Evolutionary conservation across 1,140 invertebrate species (phyloP).

Genomic region (Drosophila repletoides): DNA sequence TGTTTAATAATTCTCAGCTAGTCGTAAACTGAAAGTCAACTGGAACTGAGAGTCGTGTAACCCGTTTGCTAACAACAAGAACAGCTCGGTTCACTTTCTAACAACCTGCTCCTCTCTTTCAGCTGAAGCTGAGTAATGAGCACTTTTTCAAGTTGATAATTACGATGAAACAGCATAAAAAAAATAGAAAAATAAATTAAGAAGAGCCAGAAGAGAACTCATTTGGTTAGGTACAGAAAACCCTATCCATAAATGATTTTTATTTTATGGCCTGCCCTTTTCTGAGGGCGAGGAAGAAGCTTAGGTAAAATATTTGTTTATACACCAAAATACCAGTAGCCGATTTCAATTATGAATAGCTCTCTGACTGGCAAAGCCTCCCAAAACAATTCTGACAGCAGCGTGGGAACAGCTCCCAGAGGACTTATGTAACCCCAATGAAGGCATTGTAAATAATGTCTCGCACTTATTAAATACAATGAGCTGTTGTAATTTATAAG

Average conservation of each 20-base stretch:
- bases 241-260: slow-evolving; percentile 52
- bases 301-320: slow-evolving; percentile 77
- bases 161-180: slow-evolving; percentile 74
- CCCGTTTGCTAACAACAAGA: slow-evolving; percentile 38
- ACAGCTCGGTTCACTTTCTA: slow-evolving; percentile 66
- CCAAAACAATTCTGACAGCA: slow-evolving; percentile 56
- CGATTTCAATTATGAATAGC: slow-evolving; percentile 66
- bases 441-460: slow-evolving; percentile 38
- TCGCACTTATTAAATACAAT: slow-evolving; percentile 59
- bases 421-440: slow-evolving; percentile 55
- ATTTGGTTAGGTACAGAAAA: slow-evolving; percentile 54
- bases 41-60: slow-evolving; percentile 38
- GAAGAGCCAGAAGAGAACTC: slow-evolving; percentile 37
- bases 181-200: slow-evolving; percentile 14
- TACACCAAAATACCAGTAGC: slow-evolving; percentile 76
- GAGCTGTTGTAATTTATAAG: slow-evolving; percentile 72
- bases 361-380: slow-evolving; percentile 4
- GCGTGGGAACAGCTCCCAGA: slow-evolving; percentile 54
- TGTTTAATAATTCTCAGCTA: slow-evolving; percentile 13
- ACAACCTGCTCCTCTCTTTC: slow-evolving; percentile 44
- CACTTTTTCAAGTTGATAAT: slow-evolving; percentile 76
- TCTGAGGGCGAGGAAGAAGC: slow-evolving; percentile 31
- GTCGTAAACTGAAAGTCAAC: slow-evolving; percentile 4
- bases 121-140: slow-evolving; percentile 51
- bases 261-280: slow-evolving; percentile 25